These are phyloP conservation scores for Cebus imitator DNA, from an alignment of 2,113 vertebrate species.

Conservation along the genomic window DNA sequence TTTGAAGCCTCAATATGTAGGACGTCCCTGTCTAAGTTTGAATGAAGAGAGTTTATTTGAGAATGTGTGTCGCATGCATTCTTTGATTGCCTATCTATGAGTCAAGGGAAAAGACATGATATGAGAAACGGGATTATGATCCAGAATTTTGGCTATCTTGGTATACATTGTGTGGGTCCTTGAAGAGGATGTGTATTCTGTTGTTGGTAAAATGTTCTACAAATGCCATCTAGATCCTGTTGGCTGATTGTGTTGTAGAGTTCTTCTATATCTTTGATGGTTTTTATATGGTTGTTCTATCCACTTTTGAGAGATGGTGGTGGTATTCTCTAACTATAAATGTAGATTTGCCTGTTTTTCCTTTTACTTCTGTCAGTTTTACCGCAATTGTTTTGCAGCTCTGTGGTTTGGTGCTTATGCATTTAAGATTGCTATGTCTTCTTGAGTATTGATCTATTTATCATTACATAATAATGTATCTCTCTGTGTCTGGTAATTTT, in stretches of 20 bases:
- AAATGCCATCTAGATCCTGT: not conserved
- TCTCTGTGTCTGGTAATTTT: not conserved
- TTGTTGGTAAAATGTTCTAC: not conserved
- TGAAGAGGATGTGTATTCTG: not conserved
- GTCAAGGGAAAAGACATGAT: too few species aligned
- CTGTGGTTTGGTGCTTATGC: not conserved
- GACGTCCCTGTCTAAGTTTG: not conserved
- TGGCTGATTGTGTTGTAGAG: not conserved
- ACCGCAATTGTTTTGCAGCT: not conserved
- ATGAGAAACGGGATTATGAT: not conserved
- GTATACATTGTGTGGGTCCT: not conserved
- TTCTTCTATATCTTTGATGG: not conserved
- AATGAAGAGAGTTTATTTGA: not conserved
- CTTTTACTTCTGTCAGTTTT: constrained; percentile 11
- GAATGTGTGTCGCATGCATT: not conserved
- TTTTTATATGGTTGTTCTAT: not conserved
- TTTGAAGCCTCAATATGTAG: not conserved
- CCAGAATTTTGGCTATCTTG: not conserved
- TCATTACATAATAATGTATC: not conserved
- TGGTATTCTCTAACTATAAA: not conserved
- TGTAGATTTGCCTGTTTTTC: not conserved
- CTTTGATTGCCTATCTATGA: not conserved
- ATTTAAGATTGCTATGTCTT: not conserved
- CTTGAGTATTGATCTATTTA: not conserved
- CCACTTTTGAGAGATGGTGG: not conserved